phyloP scores from a whole-genome alignment of 2,797 vertebrate species.

The Acanthis flammea region DNA sequence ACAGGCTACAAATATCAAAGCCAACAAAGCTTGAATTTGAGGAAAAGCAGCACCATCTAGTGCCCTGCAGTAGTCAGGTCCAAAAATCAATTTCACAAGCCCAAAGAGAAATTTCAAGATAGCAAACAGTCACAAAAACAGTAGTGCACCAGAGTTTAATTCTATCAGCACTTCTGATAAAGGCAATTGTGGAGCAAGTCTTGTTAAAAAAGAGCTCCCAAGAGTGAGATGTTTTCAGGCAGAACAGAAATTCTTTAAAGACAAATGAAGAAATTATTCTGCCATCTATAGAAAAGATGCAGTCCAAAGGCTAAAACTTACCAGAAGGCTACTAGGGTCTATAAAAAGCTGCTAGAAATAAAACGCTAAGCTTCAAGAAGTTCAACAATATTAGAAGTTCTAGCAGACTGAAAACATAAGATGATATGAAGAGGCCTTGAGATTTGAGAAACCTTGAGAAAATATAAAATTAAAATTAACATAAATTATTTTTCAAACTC shows the following conservation, averaged over 20 bases:
- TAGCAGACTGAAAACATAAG: background rate
- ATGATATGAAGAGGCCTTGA: background rate
- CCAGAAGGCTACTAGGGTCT: background rate
- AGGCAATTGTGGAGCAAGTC: background rate
- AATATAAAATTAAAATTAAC: background rate
- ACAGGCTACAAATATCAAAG: background rate
- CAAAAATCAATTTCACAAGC: background rate
- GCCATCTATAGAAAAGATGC: background rate
- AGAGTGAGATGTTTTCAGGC: background rate
- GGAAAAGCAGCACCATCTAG: constrained; percentile 65
- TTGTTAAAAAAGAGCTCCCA: background rate
- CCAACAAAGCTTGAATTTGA: background rate
- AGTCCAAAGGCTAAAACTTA: background rate
- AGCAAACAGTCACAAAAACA: background rate
- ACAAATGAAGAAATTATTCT: background rate
- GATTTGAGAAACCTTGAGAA: background rate
- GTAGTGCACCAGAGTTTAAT: background rate
- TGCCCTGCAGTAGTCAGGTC: background rate
- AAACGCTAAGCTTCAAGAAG: background rate
- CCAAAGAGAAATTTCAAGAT: background rate
- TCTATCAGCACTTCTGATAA: background rate
- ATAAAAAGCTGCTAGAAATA: background rate
- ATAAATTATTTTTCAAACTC: background rate
- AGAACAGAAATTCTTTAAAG: background rate
- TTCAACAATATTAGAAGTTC: background rate